Conservation (phyloP, 2,888 invertebrate species). For the Abscondita cerata region DNA sequence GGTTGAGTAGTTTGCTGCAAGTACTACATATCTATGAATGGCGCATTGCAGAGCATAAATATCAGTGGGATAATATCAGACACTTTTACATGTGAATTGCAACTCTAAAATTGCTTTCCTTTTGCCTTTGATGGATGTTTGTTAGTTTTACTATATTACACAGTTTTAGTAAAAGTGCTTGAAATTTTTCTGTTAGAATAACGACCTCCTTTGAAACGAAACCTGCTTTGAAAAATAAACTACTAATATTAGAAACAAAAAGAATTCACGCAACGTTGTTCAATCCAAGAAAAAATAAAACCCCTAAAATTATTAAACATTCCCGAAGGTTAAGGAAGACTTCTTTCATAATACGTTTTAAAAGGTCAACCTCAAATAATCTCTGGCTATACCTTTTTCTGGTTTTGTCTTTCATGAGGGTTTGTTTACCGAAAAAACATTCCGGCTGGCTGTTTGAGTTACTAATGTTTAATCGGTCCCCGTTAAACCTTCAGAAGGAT, state of each 20-base stretch:
- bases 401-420: conserved; percentile 27
- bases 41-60: conserved; percentile 34
- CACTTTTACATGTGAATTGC: conserved; percentile 42
- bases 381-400: conserved; percentile 16
- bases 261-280: neutral
- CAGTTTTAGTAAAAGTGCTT: conserved; percentile 15
- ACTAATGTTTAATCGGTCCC: conserved; percentile 24
- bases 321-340: no score
- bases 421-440: conserved; percentile 27
- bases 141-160: conserved; percentile 24
- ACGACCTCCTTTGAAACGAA: neutral
- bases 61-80: conserved; percentile 37
- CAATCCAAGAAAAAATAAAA: no score
- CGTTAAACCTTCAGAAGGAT: conserved; percentile 22
- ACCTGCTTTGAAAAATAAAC: neutral
- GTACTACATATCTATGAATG: conserved; percentile 27
- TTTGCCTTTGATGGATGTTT: conserved; percentile 33
- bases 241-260: neutral
- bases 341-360: conserved; percentile 16
- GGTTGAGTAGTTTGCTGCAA: conserved; percentile 22
- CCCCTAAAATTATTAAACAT: no score
- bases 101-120: conserved; percentile 34
- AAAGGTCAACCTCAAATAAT: conserved; percentile 24
- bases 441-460: conserved; percentile 25
- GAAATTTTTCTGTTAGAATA: conserved; percentile 5